Evolutionary conservation across 2,797 vertebrate genomes (phyloP).

Genomic region (Parauchenoglanis punctatus): DNA sequence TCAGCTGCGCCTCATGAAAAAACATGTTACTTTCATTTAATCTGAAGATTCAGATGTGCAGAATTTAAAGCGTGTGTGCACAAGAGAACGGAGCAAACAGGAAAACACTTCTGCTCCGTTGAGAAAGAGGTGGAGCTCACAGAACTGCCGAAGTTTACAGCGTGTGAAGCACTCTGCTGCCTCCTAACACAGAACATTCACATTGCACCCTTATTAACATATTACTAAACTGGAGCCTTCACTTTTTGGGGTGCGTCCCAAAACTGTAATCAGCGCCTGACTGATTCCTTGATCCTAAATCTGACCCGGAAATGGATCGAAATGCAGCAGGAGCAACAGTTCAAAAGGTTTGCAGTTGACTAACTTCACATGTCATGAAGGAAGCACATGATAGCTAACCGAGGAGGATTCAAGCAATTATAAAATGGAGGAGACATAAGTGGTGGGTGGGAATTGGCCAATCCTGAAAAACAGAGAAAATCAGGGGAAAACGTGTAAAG

Average conservation of each 20-base stretch:
- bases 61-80: not conserved
- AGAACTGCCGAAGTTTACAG: slow-evolving; percentile 2
- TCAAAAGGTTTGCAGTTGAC: too few species aligned
- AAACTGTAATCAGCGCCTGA: not conserved
- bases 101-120: not conserved
- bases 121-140: slow-evolving; percentile 26
- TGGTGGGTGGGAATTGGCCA: too few species aligned
- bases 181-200: slow-evolving; percentile 29
- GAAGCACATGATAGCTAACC: too few species aligned
- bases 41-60: not conserved
- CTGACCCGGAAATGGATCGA: not conserved
- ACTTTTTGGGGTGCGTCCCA: not conserved
- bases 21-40: not conserved
- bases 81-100: not conserved
- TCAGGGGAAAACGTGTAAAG: too few species aligned
- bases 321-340: not conserved
- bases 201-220: not conserved
- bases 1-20: too few species aligned
- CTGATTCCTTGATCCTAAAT: not conserved
- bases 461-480: too few species aligned
- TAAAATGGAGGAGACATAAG: too few species aligned
- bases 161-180: slow-evolving; percentile 36
- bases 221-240: too few species aligned
- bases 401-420: too few species aligned
- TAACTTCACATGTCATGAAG: too few species aligned